Evolutionary conservation across 1,140 invertebrate species (phyloP), one percentile per base, ranked within the genome.

Genomic region (Papilio glaucus): DNA sequence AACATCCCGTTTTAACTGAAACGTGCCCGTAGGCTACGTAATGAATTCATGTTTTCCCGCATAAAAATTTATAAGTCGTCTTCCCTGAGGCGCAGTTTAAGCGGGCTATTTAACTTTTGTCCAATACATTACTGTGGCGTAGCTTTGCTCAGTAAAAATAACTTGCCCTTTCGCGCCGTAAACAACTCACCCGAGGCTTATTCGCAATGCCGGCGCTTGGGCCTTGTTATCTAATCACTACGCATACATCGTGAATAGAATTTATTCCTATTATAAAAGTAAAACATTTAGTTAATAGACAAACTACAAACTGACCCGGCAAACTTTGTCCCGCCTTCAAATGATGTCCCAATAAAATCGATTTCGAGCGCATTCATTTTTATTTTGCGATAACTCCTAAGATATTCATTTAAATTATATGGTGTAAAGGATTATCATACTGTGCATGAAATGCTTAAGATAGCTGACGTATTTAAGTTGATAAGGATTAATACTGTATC

Each of bases 141-240:
- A 49, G 24, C 42, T 29, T 69, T 69, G 67, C 33, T 53, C 67
- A 53, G 67, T 69, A 69, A 69, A 69, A 69, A 69, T 69, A 69
- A 53, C 42, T 69, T 69, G 67, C 24, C 45, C 41, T 69, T 69
- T 69, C 13, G 33, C 45, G 26, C n/a, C 45, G 67, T 53, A 53
- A 69, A 69, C 67, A 69, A 69, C 67, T 45, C 41, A 29, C 67
- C 67, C 42, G 67, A 49, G 67, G 67, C 42, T 69, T 49, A 33
- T 53, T 53, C 42, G 37, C 26, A 69, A 69, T 37, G 38, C 24
- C 3, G 24, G 24, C 65, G 6, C 21, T 68, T 45, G n/a, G 8
- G 39, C 15, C 41, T 9, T 18, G 24, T 68, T 68, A 42, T 26
- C 41, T 42, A 39, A 39, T 21, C 33, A 41, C n/a, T 24, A 21